phyloP scores from a whole-genome alignment of 2,113 vertebrate species.

The Hoplias malabaricus region DNA sequence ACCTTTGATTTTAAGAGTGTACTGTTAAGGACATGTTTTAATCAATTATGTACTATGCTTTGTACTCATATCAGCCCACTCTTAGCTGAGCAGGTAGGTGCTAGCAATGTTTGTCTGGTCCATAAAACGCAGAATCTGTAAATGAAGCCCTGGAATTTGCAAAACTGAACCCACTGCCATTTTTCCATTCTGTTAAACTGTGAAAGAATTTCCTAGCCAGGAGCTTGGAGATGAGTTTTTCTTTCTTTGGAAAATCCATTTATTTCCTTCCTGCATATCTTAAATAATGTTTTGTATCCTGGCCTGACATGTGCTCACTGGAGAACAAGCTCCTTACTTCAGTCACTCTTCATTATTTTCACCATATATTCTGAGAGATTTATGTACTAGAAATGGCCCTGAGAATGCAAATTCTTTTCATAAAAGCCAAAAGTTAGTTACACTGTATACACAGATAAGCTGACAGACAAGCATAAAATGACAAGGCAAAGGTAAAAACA shows the following conservation, averaged over 20 bases:
- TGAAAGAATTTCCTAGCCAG: conserved; percentile 35
- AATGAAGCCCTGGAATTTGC: conserved; percentile 44
- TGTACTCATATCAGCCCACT: not conserved
- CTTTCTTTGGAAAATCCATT: conserved; percentile 49
- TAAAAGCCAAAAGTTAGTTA: conserved; percentile 31
- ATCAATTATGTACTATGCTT: not conserved
- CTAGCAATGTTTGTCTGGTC: not conserved
- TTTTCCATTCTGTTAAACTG: conserved; percentile 54
- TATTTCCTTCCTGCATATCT: conserved; percentile 38
- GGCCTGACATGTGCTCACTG: conserved; percentile 9
- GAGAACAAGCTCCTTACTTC: conserved; percentile 4
- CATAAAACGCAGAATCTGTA: conserved; percentile 18
- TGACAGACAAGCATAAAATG: conserved; percentile 22
- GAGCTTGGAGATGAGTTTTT: conserved; percentile 52
- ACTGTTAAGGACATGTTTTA: too few species aligned
- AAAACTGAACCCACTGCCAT: conserved; percentile 19
- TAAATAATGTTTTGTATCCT: conserved; percentile 40
- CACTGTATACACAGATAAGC: conserved; percentile 13
- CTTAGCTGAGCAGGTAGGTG: not conserved
- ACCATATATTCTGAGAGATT: conserved; percentile 38
- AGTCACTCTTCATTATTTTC: conserved; percentile 45
- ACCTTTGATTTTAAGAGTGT: not conserved
- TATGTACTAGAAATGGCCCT: conserved; percentile 40
- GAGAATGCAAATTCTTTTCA: conserved; percentile 27
- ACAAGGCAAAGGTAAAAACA: conserved; percentile 36